Evolutionary conservation across 1,140 invertebrate species (phyloP).

Genomic region (Neodiprion pinetum): DNA sequence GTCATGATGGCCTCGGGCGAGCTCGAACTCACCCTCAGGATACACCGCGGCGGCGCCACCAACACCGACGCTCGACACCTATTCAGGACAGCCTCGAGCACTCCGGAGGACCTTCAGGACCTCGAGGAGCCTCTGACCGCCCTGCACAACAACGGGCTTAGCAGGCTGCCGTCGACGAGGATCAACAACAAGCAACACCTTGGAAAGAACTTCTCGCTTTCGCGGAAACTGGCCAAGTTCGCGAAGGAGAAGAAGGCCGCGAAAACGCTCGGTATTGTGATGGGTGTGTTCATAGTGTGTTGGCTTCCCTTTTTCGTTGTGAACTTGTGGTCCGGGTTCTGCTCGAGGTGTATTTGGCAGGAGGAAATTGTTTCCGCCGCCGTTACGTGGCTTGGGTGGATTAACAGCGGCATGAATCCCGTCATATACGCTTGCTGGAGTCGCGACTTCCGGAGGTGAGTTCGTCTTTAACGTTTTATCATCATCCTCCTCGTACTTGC

Average conservation of each 20-base stretch:
- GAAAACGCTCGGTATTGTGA: constrained; percentile 92
- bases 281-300: constrained; percentile 98
- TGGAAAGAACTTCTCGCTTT: constrained; percentile 87
- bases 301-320: constrained; percentile 99
- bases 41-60: constrained; percentile 84
- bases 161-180: constrained; percentile 65
- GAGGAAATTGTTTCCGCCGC: constrained; percentile 91
- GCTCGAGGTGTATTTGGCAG: constrained; percentile 84
- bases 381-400: constrained; percentile 98
- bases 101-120: constrained; percentile 72
- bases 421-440: constrained; percentile 98
- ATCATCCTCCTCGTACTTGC: too few relatives aligned
- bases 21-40: constrained; percentile 83
- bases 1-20: constrained; percentile 83
- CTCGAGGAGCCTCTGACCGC: constrained; percentile 72
- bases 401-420: constrained; percentile 98
- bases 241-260: constrained; percentile 96
- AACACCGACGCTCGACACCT: constrained; percentile 48
- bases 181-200: constrained; percentile 60
- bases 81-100: constrained; percentile 68
- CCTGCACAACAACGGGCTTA: constrained; percentile 76
- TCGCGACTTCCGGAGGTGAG: constrained; percentile 92
- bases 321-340: constrained; percentile 91
- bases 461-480: constrained; percentile 14
- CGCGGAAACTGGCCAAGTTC: constrained; percentile 89